Conservation (phyloP, 2,113 vertebrate species). For the Spermophilus dauricus region DNA sequence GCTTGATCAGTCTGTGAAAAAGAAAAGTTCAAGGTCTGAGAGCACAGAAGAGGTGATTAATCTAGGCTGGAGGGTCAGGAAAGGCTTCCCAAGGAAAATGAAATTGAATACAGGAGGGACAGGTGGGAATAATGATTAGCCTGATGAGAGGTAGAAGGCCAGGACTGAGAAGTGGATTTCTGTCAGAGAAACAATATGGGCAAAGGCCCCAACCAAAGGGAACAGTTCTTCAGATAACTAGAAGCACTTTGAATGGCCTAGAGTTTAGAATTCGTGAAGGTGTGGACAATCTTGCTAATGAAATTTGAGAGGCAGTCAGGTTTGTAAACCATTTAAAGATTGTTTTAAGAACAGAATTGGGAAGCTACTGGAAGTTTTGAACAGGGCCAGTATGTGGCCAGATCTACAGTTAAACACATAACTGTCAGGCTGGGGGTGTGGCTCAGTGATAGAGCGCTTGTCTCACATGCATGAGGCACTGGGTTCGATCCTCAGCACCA, state of each 20-base stretch:
- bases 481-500: too few species aligned
- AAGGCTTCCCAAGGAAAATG: slow-evolving; percentile 22
- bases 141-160: neutral
- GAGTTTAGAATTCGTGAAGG: slow-evolving; percentile 15
- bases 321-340: slow-evolving; percentile 30
- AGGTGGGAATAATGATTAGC: neutral
- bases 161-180: neutral
- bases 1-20: neutral
- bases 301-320: neutral
- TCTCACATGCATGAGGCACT: too few species aligned
- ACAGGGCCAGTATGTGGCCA: neutral
- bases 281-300: neutral
- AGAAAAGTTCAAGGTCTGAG: slow-evolving; percentile 12
- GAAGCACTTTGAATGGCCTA: slow-evolving; percentile 2
- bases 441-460: too few species aligned
- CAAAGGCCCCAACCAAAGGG: neutral
- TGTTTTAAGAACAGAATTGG: neutral
- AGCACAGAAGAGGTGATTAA: neutral
- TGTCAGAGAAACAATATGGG: neutral
- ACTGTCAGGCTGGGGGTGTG: too few species aligned
- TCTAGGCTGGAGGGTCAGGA: neutral
- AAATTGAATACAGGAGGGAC: neutral
- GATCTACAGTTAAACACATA: neutral
- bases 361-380: neutral
- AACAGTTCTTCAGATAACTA: neutral